Evolutionary conservation across 2,888 invertebrate species (phyloP).

Genomic region (Pheosia tremula): DNA sequence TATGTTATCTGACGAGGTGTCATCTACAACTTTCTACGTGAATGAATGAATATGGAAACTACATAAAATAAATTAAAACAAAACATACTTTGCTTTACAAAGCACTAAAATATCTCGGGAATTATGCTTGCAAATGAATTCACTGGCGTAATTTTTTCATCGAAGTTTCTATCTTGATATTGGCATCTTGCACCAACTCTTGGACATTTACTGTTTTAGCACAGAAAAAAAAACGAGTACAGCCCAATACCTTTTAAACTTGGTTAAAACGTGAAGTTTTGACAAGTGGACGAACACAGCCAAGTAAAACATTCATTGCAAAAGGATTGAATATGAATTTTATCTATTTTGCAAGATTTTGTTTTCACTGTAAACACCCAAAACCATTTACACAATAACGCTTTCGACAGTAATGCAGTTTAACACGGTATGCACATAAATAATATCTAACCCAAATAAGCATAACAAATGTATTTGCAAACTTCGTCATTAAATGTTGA

Average conservation of each 20-base stretch:
- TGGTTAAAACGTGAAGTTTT: not conserved
- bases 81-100: constrained; percentile 52
- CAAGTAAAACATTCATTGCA: not conserved
- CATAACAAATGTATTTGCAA: not conserved
- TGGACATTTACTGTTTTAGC: constrained; percentile 38
- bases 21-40: constrained; percentile 3
- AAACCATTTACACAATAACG: constrained; percentile 3
- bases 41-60: constrained; percentile 8
- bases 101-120: constrained; percentile 24
- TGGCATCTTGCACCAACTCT: constrained; percentile 60
- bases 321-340: not conserved
- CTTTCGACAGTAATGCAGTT: not conserved
- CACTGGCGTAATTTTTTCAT: constrained; percentile 56
- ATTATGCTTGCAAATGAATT: constrained; percentile 24
- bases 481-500: constrained; percentile 1
- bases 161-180: constrained; percentile 56
- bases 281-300: not conserved
- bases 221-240: not conserved
- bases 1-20: not conserved
- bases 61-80: constrained; percentile 24
- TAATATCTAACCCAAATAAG: not conserved
- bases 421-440: constrained; percentile 1
- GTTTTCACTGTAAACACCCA: constrained; percentile 1
- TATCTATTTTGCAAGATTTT: not conserved
- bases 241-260: not conserved